Evolutionary conservation across 2,888 invertebrate genomes (phyloP), one percentile per base, ranked within the genome.

Genomic region (Lepidocyrtinus sp.): DNA sequence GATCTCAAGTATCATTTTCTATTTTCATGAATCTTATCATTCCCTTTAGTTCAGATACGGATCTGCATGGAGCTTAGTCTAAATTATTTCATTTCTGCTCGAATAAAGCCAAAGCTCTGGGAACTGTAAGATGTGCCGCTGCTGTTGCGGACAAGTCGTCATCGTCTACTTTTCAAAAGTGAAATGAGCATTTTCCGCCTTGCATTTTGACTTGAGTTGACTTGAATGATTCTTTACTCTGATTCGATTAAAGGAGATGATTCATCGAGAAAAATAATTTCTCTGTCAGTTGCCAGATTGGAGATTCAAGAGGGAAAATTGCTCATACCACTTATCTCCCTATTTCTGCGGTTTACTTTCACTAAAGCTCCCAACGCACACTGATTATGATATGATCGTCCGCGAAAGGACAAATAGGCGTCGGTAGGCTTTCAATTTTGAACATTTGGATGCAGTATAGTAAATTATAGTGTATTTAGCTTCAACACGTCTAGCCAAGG

Each of bases 211-310:
- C 21, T 22, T 46, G 50, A 45, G 25, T 24, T 68, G 50, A 68
- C n/a, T n/a, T 46, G 50, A 21, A 46, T 68, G 50, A 9, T 68
- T 55, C 63, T 70, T 24, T 36, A 64, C 73, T 36, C 76, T 84
- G 83, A 83, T 82, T 83, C 84, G 83, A 84, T 83, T 82, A 84
- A 83, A 84, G 71, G 70, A 64, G 78, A 77, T 84, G 84, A 84
- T 83, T 81, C 80, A 82, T 81, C 81, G 74, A n/a, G n/a, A n/a
- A 63, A 12, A 76, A 61, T 63, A 55, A 24, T 71, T 21, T 2
- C 59, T 21, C 61, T 62, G 62, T 61, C 71, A 62, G 61, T 22
- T 24, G 3, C 62, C 36, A 36, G 36, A 36, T 7, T 36, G 36
- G 36, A 36, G 12, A 36, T n/a, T n/a, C n/a, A n/a, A n/a, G n/a